Conservation (phyloP, 2,888 invertebrate species). For the Neoaliturus tenellus region DNA sequence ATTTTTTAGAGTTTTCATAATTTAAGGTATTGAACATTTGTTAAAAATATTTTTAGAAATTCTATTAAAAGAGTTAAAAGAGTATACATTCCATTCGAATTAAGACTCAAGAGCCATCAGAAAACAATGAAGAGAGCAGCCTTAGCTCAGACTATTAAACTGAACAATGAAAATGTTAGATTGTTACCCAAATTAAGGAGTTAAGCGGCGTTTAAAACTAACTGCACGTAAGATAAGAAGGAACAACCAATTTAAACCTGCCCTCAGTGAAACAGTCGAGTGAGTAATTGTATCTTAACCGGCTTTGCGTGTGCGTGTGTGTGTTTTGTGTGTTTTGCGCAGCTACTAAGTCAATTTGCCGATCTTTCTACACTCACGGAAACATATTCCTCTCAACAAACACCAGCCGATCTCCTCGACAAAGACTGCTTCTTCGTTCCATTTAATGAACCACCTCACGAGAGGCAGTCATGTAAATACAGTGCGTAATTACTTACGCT, state of each 20-base stretch:
- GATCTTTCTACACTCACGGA: conserved; percentile 17
- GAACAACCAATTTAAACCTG: conserved; percentile 23
- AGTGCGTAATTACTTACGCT: conserved; percentile 2
- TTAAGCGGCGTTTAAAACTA: conserved; percentile 26
- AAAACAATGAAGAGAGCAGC: background rate
- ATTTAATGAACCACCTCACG: conserved; percentile 25
- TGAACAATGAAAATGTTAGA: conserved; percentile 29
- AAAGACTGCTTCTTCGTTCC: conserved; percentile 13
- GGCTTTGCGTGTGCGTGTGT: background rate
- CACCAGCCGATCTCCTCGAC: background rate
- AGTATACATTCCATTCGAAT: no score
- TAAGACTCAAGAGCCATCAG: background rate
- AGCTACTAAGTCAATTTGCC: conserved; percentile 42
- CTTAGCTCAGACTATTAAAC: background rate
- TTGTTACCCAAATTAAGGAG: conserved; percentile 24
- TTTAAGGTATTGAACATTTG: no score
- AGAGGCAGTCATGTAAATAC: conserved; percentile 25
- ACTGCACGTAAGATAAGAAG: conserved; percentile 30
- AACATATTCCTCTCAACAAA: background rate
- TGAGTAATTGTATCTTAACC: background rate
- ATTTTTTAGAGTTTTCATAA: no score
- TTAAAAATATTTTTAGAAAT: no score
- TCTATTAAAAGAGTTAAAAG: no score
- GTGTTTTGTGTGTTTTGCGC: background rate
- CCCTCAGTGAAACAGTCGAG: background rate